phyloP scores from a whole-genome alignment of 2,888 invertebrate genomes.

The Allophyes oxyacanthae region DNA sequence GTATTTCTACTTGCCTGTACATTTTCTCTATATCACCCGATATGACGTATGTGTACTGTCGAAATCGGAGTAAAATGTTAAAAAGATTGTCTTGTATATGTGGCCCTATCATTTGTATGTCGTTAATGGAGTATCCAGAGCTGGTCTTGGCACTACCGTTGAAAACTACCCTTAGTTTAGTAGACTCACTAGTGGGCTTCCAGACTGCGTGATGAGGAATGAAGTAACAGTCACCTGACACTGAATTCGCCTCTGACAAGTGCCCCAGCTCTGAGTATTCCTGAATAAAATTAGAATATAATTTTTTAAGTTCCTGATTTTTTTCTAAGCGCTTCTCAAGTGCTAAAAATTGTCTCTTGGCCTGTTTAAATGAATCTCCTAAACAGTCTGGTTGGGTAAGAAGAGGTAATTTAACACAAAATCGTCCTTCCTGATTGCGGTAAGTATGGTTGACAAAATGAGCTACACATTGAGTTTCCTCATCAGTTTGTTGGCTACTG shows the following conservation, averaged over 20 bases:
- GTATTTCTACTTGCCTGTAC: neutral
- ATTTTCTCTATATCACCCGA: neutral
- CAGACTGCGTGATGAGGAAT: neutral
- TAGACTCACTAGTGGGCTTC: too few species aligned
- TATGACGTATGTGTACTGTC: neutral
- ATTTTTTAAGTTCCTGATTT: neutral
- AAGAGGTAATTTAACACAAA: too few species aligned
- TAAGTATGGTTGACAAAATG: conserved; percentile 5
- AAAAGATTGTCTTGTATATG: neutral
- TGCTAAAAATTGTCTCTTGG: conserved; percentile 5
- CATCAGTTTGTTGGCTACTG: neutral
- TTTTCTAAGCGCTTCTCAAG: conserved; percentile 1
- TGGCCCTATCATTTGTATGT: neutral
- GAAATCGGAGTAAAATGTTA: neutral
- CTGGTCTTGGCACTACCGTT: neutral
- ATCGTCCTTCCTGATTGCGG: neutral
- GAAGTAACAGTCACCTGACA: neutral
- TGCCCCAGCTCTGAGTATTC: neutral
- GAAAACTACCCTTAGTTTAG: neutral
- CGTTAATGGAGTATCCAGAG: neutral
- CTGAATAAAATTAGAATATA: neutral
- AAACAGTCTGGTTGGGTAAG: conserved; percentile 16
- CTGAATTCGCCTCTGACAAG: neutral
- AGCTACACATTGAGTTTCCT: conserved; percentile 1
- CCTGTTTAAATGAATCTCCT: conserved; percentile 8